Base-by-base conservation (phyloP, 2,113 vertebrate genomes). In the Progne subis region DNA sequence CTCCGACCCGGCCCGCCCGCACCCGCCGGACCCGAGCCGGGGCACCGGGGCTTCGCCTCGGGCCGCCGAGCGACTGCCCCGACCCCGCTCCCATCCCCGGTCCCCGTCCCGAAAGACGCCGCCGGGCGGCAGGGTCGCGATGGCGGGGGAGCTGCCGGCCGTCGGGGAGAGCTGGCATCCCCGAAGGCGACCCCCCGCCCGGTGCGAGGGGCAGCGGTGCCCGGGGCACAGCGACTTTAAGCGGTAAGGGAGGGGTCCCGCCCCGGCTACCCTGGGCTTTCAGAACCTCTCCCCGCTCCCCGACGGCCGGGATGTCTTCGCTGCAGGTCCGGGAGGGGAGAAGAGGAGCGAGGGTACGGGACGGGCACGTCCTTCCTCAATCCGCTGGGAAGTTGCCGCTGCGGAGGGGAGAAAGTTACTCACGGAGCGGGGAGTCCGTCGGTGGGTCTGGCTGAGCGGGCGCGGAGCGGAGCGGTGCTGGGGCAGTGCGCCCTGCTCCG, bases 381-480 rank as follows among this genome's bases (percentile, higher is more conserved):
- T 34, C 60, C 52, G 3, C 70, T 20, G 77, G 13, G 31, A 82
- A 93, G 65, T 28, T 85, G 65, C 56, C 10, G 46, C 68, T 56
- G 72, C 12, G 29, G 49, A 13, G 50, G 77, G 44, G 60, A 65
- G 50, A 68, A 95, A 95, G 95, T 94, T 95, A 96, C 95, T 96
- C 92, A 95, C 95, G 92, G 94, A 89, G 92, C 95, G 77, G 59
- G 72, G 69, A 92, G 69, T 93, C 84, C 74, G 92, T 84, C 92
- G 92, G 47, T 65, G 69, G 24, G 50, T 77, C 64, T 61, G 87
- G 68, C 64, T 47, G 97, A 18, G 96, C 94, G 95, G 99, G 96
- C 52, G 98, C 86, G 81, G 98, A 91, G 95, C 91, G 98, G 98
- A 94, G 98, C 97, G 94, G 37, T 96, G 97, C 94, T 98, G 98